These are phyloP conservation scores for Telmatherina bonti DNA, from an alignment of 2,797 vertebrate species.

Conservation along the genomic window DNA sequence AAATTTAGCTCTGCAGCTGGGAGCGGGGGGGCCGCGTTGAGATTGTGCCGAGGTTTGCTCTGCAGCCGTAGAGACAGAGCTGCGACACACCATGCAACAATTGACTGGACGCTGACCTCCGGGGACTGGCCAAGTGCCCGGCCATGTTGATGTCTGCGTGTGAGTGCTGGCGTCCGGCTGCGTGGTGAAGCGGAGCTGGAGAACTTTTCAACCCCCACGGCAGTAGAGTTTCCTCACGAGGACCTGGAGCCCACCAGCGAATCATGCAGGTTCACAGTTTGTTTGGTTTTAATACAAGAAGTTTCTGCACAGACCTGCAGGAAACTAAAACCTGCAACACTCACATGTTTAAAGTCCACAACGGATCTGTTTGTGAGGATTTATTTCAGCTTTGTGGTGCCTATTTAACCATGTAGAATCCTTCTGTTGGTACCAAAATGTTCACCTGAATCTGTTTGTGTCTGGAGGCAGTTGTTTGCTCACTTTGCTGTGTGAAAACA, in stretches of 20 bases:
- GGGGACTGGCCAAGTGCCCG: conserved; percentile 19
- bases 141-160: conserved; percentile 2
- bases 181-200: conserved; percentile 2
- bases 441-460: no score
- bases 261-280: not conserved
- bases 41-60: not conserved
- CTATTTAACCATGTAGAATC: no score
- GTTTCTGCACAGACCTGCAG: no score
- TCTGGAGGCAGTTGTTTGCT: no score
- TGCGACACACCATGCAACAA: conserved; percentile 49
- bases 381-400: no score
- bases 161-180: not conserved
- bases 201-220: not conserved
- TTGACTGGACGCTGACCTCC: conserved; percentile 47
- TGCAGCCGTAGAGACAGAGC: conserved; percentile 52
- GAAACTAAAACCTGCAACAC: no score
- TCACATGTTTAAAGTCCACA: no score
- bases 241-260: not conserved
- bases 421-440: no score
- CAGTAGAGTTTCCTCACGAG: not conserved
- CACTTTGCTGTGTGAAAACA: no score
- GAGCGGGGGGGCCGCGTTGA: not conserved
- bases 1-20: conserved; percentile 48
- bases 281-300: not conserved
- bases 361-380: no score